Evolutionary conservation across 2,888 invertebrate species (phyloP), one percentile per base, ranked within the genome.

Genomic region (Pollenia angustigena): DNA sequence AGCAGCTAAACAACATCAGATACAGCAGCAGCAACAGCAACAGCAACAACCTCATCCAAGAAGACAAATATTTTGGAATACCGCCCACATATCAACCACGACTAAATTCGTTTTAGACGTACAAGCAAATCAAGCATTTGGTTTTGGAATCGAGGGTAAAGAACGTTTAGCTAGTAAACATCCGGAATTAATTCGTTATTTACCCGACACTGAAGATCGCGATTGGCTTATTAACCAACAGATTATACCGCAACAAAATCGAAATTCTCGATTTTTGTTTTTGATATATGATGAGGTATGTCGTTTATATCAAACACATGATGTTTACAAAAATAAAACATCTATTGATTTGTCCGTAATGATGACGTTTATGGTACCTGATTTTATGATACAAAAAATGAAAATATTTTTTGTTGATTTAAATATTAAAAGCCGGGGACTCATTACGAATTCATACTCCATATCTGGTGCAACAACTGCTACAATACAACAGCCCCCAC

Each of bases 171-270:
- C 95, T 83, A 95, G 95, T 80, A 95, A 95, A 90, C 95, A 96
- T 93, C 95, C 95, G 0, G 95, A 95, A 86, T 91, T 95, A 23
- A 95, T 96, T 90, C 95, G 95, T 18, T 96, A 96, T 91, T 93
- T 95, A 56, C 95, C 95, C 12, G 96, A 96, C 90, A 94, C 94
- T 32, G 95, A 95, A 90, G 96, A 96, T 90, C 95, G 95, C 75
- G 95, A 95, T 66, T 95, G 95, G 95, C 90, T 96, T 60, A 94
- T 94, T 75, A 94, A 94, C 54, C 94, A 95, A 81, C 94, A 94
- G 83, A 93, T 95, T 84, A 95, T 95, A 94, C 94, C 95, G 1
- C 93, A 94, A 9, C 94, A 95, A 68, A 95, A 95, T 76, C 95
- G 95, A 7, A 94, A 94, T 89, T 95, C 95, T 0, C 95, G 95